Base-by-base conservation (phyloP, 2,113 vertebrate genomes). In the Forbesichthys agassizii region DNA sequence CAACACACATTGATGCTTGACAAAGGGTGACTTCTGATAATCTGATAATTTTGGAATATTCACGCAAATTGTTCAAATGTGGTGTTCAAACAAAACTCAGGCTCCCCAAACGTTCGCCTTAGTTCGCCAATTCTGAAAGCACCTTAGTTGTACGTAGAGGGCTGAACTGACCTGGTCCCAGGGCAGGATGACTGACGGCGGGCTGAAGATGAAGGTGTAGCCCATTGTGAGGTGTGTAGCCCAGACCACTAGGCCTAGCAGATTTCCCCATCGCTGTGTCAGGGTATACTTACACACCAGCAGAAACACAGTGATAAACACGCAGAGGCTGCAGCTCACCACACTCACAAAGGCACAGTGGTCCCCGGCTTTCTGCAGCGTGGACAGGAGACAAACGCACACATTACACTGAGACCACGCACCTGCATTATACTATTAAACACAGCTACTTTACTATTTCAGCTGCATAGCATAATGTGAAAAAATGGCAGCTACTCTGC, bases 161-260 rank as follows among this genome's bases (percentile, higher is more conserved):
- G 27, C 27, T 27, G 27, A 27, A 14, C 48, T 77, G 90, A 99
- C 98, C 96, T 98, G 97, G 18, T 97, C 95, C 96, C 95, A 97
- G 1, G 92, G 85, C 9, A 84, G 56, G 65, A 91, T 80, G 59
- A 47, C 10, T 2, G 27, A 27, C 27, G 56, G 51, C 0, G 76
- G 61, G 16, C 89, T 85, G 81, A 94, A 95, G 42, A 96, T 90
- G 78, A 96, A 94, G 9, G 94, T 90, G 0, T 92, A 97, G 79
- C 94, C 97, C 80, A 99, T 88, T 0, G 86, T 85, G 85, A 98
- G 69, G 61, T 98, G 94, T 71, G 96, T 96, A 83, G 89, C 80
- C 95, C 96, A 99, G 48, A 94, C 90, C 7, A 90, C 69, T 12
- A 95, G 74, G 0, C 96, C 96, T 42, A 95, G 91, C 2, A 92